Base-by-base conservation (phyloP, 2,797 vertebrate species). In the Orientallactaga sibirica region DNA sequence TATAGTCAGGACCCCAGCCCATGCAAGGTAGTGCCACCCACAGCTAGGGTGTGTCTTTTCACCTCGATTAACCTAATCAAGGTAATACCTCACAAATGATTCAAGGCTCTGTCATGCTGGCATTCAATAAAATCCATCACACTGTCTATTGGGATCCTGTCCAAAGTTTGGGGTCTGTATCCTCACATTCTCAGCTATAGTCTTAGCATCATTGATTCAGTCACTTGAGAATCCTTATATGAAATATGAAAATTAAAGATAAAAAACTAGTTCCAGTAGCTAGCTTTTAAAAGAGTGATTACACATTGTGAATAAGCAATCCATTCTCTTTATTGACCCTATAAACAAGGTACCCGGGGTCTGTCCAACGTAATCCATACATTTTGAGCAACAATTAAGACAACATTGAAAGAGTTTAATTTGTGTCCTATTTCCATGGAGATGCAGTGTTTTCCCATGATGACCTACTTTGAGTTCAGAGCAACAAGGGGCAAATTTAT, bases 141-240 rank as follows among this genome's bases (percentile, higher is more conserved):
- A 58, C 55, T 58, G 12, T 16, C 8, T 62, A 12, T 37, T 43
- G 48, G 43, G 4, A 55, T 82, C 27, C 25, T 66, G 22, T 68
- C 37, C 3, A 20, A 79, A 29, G 4, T 41, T 37, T 33, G 41
- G 10, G 43, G 0, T 58, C 37, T 66, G 7, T 12, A 11, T 61
- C 67, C 20, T n/a, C n/a, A 37, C 18, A n/a, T 16, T 33, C n/a
- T 14, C 22, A 73, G 22, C 29, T 55, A 70, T 58, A 10, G 0
- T 27, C 12, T 8, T 29, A 68, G 20, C 22, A 81, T 5, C 19
- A 27, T 33, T 25, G 12, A 24, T 68, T 80, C 5, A 14, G 12
- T 82, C 75, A 71, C 70, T 92, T 83, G 55, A 91, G 24, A 89
- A 79, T 75, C 29, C 81, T 79, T 25, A 41, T 73, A 18, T 83